Conservation (phyloP, 2,888 invertebrate species). For the Thera britannica region DNA sequence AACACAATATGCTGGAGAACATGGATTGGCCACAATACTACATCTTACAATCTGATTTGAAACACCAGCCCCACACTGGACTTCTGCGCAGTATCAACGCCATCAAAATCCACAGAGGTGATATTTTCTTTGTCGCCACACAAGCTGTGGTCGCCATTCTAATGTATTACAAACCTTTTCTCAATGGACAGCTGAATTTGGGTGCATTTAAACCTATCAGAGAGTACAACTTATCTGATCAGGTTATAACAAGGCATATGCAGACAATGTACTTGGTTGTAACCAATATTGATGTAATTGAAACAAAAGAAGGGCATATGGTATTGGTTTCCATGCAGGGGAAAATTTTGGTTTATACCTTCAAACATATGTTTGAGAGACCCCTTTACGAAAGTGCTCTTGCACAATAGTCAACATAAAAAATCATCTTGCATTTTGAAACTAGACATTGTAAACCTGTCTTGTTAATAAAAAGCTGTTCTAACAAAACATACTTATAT, state of each 20-base stretch:
- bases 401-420: background rate
- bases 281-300: slow-evolving; percentile 62
- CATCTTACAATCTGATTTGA: slow-evolving; percentile 62
- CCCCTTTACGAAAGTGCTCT: slow-evolving; percentile 3
- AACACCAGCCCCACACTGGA: slow-evolving; percentile 56
- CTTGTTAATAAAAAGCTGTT: too few species aligned
- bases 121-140: slow-evolving; percentile 63
- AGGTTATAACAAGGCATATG: slow-evolving; percentile 57
- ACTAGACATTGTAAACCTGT: too few species aligned
- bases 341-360: slow-evolving; percentile 66
- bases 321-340: slow-evolving; percentile 72
- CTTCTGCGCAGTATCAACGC: slow-evolving; percentile 59
- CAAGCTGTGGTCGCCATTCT: slow-evolving; percentile 61
- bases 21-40: slow-evolving; percentile 68
- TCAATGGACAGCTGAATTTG: slow-evolving; percentile 60
- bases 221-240: slow-evolving; percentile 66
- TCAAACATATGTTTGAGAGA: slow-evolving; percentile 54
- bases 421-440: too few species aligned
- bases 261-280: slow-evolving; percentile 63
- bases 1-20: slow-evolving; percentile 62
- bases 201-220: slow-evolving; percentile 60
- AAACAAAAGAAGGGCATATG: slow-evolving; percentile 62
- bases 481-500: too few species aligned
- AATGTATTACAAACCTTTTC: slow-evolving; percentile 66
- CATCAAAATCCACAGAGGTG: slow-evolving; percentile 62